Evolutionary conservation across 2,113 vertebrate species (phyloP).

Genomic region (Gambusia affinis): DNA sequence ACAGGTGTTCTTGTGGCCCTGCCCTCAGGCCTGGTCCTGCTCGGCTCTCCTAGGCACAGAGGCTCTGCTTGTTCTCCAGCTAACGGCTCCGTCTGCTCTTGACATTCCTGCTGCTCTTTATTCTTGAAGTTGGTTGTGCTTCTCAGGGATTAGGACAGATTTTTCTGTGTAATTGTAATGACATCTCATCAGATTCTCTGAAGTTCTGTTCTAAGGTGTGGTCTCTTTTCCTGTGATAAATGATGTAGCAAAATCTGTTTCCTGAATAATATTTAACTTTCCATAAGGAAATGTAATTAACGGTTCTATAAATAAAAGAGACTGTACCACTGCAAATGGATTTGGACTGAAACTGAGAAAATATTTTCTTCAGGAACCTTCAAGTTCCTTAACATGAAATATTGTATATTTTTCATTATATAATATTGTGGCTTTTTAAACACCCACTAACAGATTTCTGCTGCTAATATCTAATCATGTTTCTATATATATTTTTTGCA

Average conservation of each 20-base stretch:
- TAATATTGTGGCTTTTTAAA: no score
- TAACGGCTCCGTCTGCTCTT: constrained; percentile 75
- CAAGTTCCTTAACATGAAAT: neutral
- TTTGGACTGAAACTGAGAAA: constrained; percentile 1
- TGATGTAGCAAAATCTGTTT: neutral
- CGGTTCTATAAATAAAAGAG: neutral
- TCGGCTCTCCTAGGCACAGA: constrained; percentile 63
- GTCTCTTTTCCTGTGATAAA: neutral
- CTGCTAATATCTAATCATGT: no score
- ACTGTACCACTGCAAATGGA: neutral
- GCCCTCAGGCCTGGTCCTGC: constrained; percentile 39
- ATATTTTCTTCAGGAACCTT: neutral
- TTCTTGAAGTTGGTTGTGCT: constrained; percentile 31
- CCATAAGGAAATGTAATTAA: neutral
- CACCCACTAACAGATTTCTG: no score
- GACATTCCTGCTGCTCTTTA: constrained; percentile 71
- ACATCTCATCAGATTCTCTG: constrained; percentile 35
- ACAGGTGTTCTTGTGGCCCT: constrained; percentile 71
- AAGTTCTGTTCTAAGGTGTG: neutral
- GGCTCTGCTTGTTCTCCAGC: constrained; percentile 73
- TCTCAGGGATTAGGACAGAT: constrained; percentile 34
- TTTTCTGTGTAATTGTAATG: constrained; percentile 48
- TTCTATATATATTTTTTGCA: no score
- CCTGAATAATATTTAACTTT: neutral
- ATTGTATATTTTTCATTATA: no score